Evolutionary conservation across 2,797 vertebrate genomes (phyloP).

Genomic region (Cirrhinus molitorella): DNA sequence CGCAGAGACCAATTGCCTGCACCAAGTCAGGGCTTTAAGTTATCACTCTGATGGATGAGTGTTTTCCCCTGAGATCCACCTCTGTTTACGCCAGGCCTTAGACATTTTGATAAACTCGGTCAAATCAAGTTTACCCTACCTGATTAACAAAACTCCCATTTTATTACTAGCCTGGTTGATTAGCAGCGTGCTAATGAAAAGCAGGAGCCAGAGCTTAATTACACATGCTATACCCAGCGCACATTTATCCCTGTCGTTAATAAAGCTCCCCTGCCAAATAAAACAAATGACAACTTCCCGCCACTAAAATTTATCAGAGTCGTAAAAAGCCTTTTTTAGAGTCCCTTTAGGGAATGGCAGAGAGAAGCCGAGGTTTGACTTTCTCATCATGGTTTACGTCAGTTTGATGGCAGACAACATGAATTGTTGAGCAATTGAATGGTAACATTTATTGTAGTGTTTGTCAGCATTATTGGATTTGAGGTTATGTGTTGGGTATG

Average conservation of each 20-base stretch:
- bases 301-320: constrained; percentile 57
- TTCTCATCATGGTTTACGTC: constrained; percentile 42
- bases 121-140: constrained; percentile 57
- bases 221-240: constrained; percentile 57
- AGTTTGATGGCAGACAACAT: constrained; percentile 35
- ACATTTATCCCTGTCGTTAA: constrained; percentile 58
- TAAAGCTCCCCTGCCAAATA: constrained; percentile 60
- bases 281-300: constrained; percentile 61
- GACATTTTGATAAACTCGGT: constrained; percentile 76
- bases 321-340: constrained; percentile 51
- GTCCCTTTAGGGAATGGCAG: constrained; percentile 26
- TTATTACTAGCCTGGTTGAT: constrained; percentile 78
- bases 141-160: constrained; percentile 80
- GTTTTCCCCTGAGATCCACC: constrained; percentile 75
- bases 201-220: constrained; percentile 63
- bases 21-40: constrained; percentile 61
- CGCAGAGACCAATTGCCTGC: constrained; percentile 65
- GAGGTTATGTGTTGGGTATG: constrained; percentile 5
- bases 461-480: constrained; percentile 40
- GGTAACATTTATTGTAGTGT: constrained; percentile 33
- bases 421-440: constrained; percentile 38
- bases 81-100: constrained; percentile 72
- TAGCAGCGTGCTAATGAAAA: constrained; percentile 78
- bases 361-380: constrained; percentile 12
- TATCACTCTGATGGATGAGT: constrained; percentile 77